Base-by-base conservation (phyloP, 2,797 vertebrate genomes). In the Silurus lanzhouensis region DNA sequence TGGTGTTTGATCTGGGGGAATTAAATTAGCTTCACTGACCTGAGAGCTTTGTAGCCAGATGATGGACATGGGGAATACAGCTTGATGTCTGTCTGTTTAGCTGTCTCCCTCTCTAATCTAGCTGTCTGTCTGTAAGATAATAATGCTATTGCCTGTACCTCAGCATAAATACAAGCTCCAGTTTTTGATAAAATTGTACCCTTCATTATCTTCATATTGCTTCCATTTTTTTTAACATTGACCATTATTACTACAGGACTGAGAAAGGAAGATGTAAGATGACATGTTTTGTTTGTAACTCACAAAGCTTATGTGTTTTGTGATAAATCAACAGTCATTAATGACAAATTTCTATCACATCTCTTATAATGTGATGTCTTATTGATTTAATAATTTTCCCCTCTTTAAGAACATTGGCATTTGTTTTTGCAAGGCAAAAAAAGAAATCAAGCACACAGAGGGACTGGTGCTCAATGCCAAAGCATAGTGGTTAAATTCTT, bases 1-100 rank as follows among this genome's bases (percentile, higher is more conserved):
- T 93, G 93, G 89, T 91, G 91, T 93, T 93, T 91, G 84, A 93
- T 94, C 88, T 90, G 84, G 90, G 92, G 91, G 94, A 96, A 95
- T 95, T 95, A 95, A 94, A 96, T 96, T 94, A 95, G 93, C 93
- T 94, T 93, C 92, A 90, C 94, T 95, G 95, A 95, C 93, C 95
- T 92, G 93, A 89, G 92, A 93, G 84, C 89, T 84, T 89, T 89
- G 88, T 91, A 93, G 92, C 91, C 92, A 93, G 92, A 93, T 94
- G 95, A 95, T 88, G 89, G 93, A 93, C 80, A 67, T 92, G 92
- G 88, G 81, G 93, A 93, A 93, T 94, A 93, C 91, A 91, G 93
- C 93, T 94, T 96, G 94, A 95, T 95, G 93, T 91, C 93, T 94
- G 94, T 92, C 94, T 93, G 93, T 96, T 93, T 91, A 93, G 91